These are phyloP conservation scores for Allygus modestus DNA, from an alignment of 2,888 invertebrate species.

Conservation along the genomic window DNA sequence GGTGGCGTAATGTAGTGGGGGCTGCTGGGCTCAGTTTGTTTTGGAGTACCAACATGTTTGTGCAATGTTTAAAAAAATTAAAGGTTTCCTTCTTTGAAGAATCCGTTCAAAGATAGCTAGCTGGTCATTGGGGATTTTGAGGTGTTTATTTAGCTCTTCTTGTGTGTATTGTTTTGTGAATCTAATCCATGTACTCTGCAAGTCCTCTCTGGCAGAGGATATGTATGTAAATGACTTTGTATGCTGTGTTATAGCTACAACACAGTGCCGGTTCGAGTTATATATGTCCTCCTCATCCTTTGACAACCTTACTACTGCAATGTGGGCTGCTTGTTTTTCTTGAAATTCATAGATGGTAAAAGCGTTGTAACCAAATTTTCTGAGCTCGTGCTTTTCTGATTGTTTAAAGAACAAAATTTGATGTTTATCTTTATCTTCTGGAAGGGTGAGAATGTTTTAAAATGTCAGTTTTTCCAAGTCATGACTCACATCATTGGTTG, in stretches of 20 bases:
- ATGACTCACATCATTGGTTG: not conserved
- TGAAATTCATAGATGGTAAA: constrained; percentile 48
- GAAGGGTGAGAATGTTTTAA: not conserved
- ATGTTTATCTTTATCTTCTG: constrained; percentile 1
- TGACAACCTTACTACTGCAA: constrained; percentile 51
- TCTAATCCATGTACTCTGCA: not conserved
- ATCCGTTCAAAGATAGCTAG: no score
- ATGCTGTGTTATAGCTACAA: constrained; percentile 16
- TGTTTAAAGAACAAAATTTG: constrained; percentile 40
- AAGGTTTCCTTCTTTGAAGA: no score
- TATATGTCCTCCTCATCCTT: constrained; percentile 31
- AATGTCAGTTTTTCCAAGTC: not conserved
- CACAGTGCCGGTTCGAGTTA: constrained; percentile 5
- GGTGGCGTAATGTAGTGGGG: no score
- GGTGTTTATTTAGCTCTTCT: not conserved
- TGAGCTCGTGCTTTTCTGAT: constrained; percentile 14
- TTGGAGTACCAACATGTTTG: no score
- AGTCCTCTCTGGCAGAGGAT: not conserved
- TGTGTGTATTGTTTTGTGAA: not conserved
- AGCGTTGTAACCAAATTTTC: not conserved
- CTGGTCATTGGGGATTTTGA: not conserved
- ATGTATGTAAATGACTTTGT: constrained; percentile 26
- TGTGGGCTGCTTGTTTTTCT: constrained; percentile 34
- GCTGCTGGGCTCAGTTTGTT: no score
- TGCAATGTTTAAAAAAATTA: no score